Evolutionary conservation across 2,113 vertebrate species (phyloP).

Genomic region (Xyliphius kryptos): DNA sequence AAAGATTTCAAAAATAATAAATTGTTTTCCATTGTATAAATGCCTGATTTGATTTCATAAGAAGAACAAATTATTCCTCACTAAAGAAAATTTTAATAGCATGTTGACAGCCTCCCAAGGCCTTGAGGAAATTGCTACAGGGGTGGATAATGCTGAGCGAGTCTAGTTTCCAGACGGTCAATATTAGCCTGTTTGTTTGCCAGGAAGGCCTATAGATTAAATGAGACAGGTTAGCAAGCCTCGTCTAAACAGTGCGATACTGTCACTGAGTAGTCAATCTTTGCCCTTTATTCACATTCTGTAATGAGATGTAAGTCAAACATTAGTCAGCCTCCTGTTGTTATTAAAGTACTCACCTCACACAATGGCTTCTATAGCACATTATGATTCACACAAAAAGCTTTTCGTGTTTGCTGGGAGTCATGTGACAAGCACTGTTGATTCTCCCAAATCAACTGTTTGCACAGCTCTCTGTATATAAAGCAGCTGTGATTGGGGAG

Average conservation of each 20-base stretch:
- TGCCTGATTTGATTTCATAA: no score
- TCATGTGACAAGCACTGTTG: conserved; percentile 36
- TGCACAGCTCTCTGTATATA: conserved; percentile 40
- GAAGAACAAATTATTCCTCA: no score
- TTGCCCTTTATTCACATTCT: conserved; percentile 47
- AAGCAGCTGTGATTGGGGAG: conserved; percentile 39
- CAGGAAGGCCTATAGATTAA: conserved; percentile 61
- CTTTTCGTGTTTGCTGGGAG: conserved; percentile 21
- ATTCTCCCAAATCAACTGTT: conserved; percentile 41
- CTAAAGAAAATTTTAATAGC: no score
- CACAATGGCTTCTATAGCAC: conserved; percentile 40
- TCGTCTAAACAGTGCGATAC: conserved; percentile 62
- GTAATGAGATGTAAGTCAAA: conserved; percentile 54
- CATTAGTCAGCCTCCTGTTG: conserved; percentile 49
- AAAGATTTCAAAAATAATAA: no score
- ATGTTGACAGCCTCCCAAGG: conserved; percentile 37
- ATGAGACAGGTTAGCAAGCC: conserved; percentile 55
- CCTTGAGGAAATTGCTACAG: conserved; percentile 42
- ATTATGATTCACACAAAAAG: conserved; percentile 39
- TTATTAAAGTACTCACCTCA: conserved; percentile 49
- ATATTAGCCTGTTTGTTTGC: conserved; percentile 66
- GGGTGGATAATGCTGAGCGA: conserved; percentile 35
- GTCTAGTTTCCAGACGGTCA: conserved; percentile 58
- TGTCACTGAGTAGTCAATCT: conserved; percentile 49
- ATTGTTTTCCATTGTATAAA: no score